Evolutionary conservation across 2,113 vertebrate species (phyloP).

Genomic region (Mustela nigripes): DNA sequence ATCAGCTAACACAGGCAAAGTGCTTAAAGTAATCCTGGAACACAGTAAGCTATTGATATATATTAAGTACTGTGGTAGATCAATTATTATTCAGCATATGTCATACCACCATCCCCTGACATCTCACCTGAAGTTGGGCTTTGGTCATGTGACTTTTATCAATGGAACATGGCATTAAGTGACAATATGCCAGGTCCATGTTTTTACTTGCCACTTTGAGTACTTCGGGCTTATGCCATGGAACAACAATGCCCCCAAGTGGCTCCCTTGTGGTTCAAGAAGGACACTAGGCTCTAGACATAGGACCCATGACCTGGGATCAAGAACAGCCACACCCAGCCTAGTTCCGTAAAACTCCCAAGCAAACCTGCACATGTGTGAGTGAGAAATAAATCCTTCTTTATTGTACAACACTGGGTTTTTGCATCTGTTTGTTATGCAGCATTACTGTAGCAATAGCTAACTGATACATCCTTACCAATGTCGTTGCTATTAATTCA

Average conservation of each 20-base stretch:
- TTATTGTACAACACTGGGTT: not conserved
- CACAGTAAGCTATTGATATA: not conserved
- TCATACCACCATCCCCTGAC: not conserved
- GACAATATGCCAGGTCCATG: not conserved
- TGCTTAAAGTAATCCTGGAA: not conserved
- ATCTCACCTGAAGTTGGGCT: not conserved
- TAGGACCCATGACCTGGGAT: not conserved
- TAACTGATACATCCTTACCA: not conserved
- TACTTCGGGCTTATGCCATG: not conserved
- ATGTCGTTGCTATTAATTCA: not conserved
- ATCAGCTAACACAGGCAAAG: not conserved
- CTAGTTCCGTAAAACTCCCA: not conserved
- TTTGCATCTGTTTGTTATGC: not conserved
- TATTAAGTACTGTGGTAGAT: not conserved
- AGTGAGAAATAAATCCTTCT: not conserved
- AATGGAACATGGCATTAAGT: not conserved
- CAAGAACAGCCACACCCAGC: not conserved
- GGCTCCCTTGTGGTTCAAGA: not conserved
- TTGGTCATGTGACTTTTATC: not conserved
- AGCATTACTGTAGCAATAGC: not conserved
- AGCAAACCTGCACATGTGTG: not conserved
- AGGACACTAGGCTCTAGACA: not conserved
- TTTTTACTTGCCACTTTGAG: not conserved
- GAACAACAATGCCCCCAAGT: not conserved
- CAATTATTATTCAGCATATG: not conserved